phyloP scores from a whole-genome alignment of 2,888 invertebrate species.

The Morpho deidamia region DNA sequence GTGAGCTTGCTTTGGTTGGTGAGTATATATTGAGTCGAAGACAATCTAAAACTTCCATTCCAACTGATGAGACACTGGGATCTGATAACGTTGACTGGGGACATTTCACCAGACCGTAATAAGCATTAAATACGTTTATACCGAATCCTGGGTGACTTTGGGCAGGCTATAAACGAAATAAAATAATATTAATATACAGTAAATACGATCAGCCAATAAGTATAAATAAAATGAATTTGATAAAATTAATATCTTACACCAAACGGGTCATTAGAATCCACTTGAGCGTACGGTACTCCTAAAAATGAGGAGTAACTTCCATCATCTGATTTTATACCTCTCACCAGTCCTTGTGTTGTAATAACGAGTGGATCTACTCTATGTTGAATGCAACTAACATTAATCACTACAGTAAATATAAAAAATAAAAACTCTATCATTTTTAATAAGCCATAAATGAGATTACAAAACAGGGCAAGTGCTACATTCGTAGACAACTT shows the following conservation, averaged over 20 bases:
- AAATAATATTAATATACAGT: not conserved
- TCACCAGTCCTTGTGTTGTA: conserved; percentile 57
- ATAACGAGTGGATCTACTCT: conserved; percentile 64
- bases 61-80: conserved; percentile 28
- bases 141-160: conserved; percentile 42
- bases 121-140: conserved; percentile 52
- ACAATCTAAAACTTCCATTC: conserved; percentile 72
- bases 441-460: conserved; percentile 26
- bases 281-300: conserved; percentile 63
- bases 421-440: conserved; percentile 36
- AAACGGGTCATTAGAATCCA: conserved; percentile 57
- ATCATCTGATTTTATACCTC: conserved; percentile 53
- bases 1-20: conserved; percentile 49
- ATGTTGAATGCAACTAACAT: conserved; percentile 32
- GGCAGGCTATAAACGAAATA: conserved; percentile 41
- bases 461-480: conserved; percentile 23
- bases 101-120: conserved; percentile 50
- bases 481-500: conserved; percentile 11
- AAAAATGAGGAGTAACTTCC: conserved; percentile 60
- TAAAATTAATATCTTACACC: conserved; percentile 48
- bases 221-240: not conserved
- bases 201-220: not conserved
- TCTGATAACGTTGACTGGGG: conserved; percentile 41
- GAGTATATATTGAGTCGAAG: conserved; percentile 81
- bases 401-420: conserved; percentile 27